Conservation (phyloP, 2,113 vertebrate genomes). For the Salminus brasiliensis region DNA sequence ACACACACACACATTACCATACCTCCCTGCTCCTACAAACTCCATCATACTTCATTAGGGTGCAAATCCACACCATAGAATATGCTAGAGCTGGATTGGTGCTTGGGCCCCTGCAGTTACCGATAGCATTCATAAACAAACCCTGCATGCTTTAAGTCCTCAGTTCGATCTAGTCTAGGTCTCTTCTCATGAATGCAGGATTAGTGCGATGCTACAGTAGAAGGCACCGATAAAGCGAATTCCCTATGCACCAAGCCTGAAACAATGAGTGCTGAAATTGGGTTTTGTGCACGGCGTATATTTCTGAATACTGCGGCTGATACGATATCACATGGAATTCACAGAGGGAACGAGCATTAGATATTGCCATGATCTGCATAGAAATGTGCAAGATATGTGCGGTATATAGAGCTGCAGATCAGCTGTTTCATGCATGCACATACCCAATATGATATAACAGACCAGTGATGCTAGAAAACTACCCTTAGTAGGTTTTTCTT, state of each 20-base stretch:
- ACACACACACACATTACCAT: too few relatives aligned
- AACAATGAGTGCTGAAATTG: conserved; percentile 26
- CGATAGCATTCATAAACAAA: conserved; percentile 1
- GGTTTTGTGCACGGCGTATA: conserved; percentile 9
- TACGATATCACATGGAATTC: not conserved
- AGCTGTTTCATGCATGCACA: not conserved
- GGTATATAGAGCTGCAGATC: not conserved
- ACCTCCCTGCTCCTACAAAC: too few relatives aligned
- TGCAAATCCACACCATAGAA: conserved; percentile 40
- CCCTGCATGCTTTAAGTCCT: conserved; percentile 26
- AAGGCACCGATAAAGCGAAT: conserved; percentile 20
- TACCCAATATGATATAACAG: not conserved
- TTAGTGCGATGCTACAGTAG: conserved; percentile 3
- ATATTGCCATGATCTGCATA: not conserved
- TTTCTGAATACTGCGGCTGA: conserved; percentile 2
- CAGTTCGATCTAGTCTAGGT: conserved; percentile 26
- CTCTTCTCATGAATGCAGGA: conserved; percentile 26
- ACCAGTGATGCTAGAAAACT: not conserved
- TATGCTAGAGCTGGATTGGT: conserved; percentile 4
- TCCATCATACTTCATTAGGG: conserved; percentile 31
- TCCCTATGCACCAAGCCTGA: not conserved
- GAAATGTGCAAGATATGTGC: not conserved
- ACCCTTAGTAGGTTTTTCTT: too few relatives aligned
- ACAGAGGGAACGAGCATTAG: not conserved
- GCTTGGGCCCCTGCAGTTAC: not conserved